Base-by-base conservation (phyloP, 1,140 invertebrate species). In the Pectinophora gossypiella region DNA sequence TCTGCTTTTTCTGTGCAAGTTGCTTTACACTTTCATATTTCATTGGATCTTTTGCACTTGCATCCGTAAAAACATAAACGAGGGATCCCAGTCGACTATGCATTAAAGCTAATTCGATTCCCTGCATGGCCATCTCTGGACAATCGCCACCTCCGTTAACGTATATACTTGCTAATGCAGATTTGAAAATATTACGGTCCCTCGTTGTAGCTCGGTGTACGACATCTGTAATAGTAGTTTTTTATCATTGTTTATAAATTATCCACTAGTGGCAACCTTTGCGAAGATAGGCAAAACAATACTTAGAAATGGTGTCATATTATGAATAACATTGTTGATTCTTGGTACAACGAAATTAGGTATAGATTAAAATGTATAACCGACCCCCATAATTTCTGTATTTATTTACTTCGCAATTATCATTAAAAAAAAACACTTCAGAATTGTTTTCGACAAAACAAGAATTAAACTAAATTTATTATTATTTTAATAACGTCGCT, bases 51-150 rank as follows among this genome's bases (percentile, higher is more conserved):
- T 72, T 92, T 15, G 91, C 88, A 13, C 89, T 63, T n/a, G 92
- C 91, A 65, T 93, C 92, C 3, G 91, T 93, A 61, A 93, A 93
- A 0, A 93, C 91, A 59, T 92, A 93, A 19, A 93, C 82, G 52
- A 88, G 90, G 1, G 92, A 93, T 27, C 88, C 84, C 0, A 91
- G 90, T 19, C 90, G 64, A 35, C 90, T 89, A 1, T 79, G 70
- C 46, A 90, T 83, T 7, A 93, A 70, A 0, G 91, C 92, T 38
- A 82, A 68, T 60, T 89, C 87, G 19, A 93, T 92, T 19, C 90
- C 92, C 1, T 70, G 72, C 32, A 93, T 77, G 20, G 89, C 79
- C 86, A 89, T 89, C 76, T 93, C 92, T 0, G 92, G 91, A 75
- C 92, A 93, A 58, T 92, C 91, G 0, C 86, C 90, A 13, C 91